Percentiles rank a stretch among this genome's conserved stretches.
Evolutionary conservation across 2,888 invertebrate species (phyloP).

Genomic region (Rhagonycha fulva): DNA sequence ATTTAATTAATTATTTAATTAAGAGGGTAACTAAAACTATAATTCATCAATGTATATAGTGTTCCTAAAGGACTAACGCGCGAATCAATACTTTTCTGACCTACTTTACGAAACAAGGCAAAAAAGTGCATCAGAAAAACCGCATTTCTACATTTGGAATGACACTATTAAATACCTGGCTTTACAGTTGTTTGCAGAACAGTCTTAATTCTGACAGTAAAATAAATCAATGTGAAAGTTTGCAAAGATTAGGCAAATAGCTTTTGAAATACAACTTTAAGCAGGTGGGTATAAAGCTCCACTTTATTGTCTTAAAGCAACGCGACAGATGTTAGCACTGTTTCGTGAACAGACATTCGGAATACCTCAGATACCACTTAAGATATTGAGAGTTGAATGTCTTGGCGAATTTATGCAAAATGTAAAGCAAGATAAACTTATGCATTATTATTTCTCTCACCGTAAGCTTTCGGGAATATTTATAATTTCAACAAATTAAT

Average conservation of each 20-base stretch:
- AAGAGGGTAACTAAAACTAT: not conserved
- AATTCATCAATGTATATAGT: not conserved
- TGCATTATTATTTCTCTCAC: constrained; percentile 24
- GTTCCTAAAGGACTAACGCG: too few relatives aligned
- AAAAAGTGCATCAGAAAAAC: not conserved
- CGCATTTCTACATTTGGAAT: not conserved
- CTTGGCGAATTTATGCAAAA: constrained; percentile 23
- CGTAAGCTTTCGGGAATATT: not conserved
- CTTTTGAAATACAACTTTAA: constrained; percentile 3
- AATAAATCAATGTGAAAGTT: constrained; percentile 4
- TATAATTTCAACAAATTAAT: not conserved
- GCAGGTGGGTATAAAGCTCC: constrained; percentile 17
- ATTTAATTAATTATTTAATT: not conserved
- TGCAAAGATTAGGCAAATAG: constrained; percentile 10
- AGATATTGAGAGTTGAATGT: constrained; percentile 27
- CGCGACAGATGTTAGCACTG: constrained; percentile 15
- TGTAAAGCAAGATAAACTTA: constrained; percentile 17
- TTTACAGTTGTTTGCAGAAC: not conserved
- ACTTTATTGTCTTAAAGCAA: constrained; percentile 16
- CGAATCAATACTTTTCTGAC: not conserved
- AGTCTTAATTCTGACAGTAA: not conserved
- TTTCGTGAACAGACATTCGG: constrained; percentile 13
- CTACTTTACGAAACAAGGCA: not conserved
- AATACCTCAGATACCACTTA: constrained; percentile 23
- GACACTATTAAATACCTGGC: not conserved